A percentile compares a stretch with the other conserved stretches of the same genome.
These are phyloP conservation scores for Phania funesta DNA, from an alignment of 2,888 invertebrate species.

Conservation along the genomic window DNA sequence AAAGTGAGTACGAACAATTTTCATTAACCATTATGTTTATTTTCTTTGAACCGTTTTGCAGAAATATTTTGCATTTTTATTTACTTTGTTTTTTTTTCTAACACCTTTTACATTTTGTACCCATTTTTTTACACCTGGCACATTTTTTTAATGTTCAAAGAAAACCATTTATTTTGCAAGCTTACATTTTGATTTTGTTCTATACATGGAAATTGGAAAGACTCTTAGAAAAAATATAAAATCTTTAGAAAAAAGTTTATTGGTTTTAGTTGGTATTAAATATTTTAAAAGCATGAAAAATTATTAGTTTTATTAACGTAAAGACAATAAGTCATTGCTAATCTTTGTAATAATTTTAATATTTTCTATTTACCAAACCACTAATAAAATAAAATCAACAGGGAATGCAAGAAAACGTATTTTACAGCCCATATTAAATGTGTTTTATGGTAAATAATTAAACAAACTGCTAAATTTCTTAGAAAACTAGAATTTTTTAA, in stretches of 20 bases:
- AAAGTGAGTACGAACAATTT: constrained; percentile 72
- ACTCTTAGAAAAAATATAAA: neutral
- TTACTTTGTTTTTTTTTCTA: constrained; percentile 8
- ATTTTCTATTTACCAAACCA: constrained; percentile 63
- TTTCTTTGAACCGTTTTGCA: neutral
- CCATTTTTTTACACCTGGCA: constrained; percentile 24
- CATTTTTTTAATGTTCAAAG: constrained; percentile 4
- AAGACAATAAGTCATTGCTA: constrained; percentile 17
- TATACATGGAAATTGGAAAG: neutral
- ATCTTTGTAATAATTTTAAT: constrained; percentile 44
- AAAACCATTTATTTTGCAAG: constrained; percentile 9
- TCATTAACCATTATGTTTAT: neutral
- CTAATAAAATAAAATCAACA: constrained; percentile 63
- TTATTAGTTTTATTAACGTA: constrained; percentile 11
- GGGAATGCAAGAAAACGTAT: constrained; percentile 79
- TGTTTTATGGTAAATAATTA: constrained; percentile 77
- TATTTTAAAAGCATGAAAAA: constrained; percentile 40
- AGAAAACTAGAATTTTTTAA: neutral
- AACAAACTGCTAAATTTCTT: constrained; percentile 31
- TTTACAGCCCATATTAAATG: constrained; percentile 79
- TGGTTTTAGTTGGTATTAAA: neutral
- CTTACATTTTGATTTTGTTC: neutral
- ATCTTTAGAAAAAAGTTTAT: neutral
- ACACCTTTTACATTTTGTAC: constrained; percentile 4
- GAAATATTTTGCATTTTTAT: neutral